Evolutionary conservation across 2,113 vertebrate genomes (phyloP), one percentile per base, ranked within the genome.

Genomic region (Scalopus aquaticus): DNA sequence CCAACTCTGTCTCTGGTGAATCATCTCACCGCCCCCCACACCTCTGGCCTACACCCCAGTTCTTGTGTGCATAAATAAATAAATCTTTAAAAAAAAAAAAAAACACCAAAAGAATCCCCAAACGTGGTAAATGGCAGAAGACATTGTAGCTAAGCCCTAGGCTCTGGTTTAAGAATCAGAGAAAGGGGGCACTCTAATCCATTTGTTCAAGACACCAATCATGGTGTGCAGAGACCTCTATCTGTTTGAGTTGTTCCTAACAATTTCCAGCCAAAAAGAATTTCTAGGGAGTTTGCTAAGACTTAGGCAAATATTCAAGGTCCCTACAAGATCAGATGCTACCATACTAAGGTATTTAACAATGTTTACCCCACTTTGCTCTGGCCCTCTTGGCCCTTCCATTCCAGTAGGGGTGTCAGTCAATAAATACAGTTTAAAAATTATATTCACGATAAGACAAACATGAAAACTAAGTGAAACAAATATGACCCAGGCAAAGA

Each of bases 241-340:
- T 74, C 54, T 39, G 19, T 39, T 8, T 77, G 70, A 42, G 69
- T 16, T n/a, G 65, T 17, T 77, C 44, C 39, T 77, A 64, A 64
- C 49, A 69, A 22, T 11, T 70, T 67, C 79, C 91, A 93, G 77
- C 82, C 94, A 96, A 92, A 95, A 94, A 88, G 51, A 91, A 96
- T 93, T 60, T 58, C 44, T 37, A 37, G 17, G 44, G n/a, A 88
- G 49, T 46, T 20, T 46, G 42, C 10, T 44, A 76, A 90, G 77
- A 42, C 44, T 32, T 26, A 58, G 6, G 0, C 37, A 88, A 85
- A 24, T 39, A 65, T 6, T 85, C 15, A 20, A 10, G 39, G 16
- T 44, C 26, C 80, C 32, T 49, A 30, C 58, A 37, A 20, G 30
- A 16, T 4, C 35, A 8, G 42, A 20, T 4, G 5, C 13, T 8